Base-by-base conservation (phyloP, 2,113 vertebrate species). In the Oxyruncus cristatus region DNA sequence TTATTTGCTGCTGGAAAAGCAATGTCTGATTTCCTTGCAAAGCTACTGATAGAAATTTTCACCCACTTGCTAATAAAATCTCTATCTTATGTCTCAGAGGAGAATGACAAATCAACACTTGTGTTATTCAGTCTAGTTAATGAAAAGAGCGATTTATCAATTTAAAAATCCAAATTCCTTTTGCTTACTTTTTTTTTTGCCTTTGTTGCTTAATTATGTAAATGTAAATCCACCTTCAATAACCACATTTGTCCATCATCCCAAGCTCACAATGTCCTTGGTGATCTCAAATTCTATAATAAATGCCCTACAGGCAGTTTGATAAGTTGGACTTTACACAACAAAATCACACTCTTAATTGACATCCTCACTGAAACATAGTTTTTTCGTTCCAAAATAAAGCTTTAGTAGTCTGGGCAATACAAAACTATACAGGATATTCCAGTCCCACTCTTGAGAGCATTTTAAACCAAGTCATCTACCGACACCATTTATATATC, bases 1-100 rank as follows among this genome's bases (percentile, higher is more conserved):
- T 92, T 92, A 92, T 92, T 94, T 97, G 52, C 42, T 92, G 49
- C 49, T 66, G 16, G 44, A 75, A 96, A 81, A 80, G 6, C 5
- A 74, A 78, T 19, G 6, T 71, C 13, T 41, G 24, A 12, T 77
- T 93, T 89, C 24, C 21, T 30, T 79, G 88, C 73, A 85, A 92
- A 87, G 56, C 10, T 78, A 56, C 44, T 87, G 65, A 85, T 78
- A 85, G 5, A 9, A 81, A 35, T 92, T 33, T 50, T 55, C 27
- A 32, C 22, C 5, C 35, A 89, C 47, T 92, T 89, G 50, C 30
- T 78, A 92, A 85, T 76, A 89, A 65, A 91, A 81, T 56, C 14
- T 66, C 24, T 72, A 16, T 42, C 9, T 92, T 37, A 16, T 52
- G 8, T 73, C 28, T 47, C 14, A 61, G 16, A 72, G 35, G 73